Evolutionary conservation across 1,140 invertebrate genomes (phyloP).

Genomic region (Drosophila pseudoananassae): DNA sequence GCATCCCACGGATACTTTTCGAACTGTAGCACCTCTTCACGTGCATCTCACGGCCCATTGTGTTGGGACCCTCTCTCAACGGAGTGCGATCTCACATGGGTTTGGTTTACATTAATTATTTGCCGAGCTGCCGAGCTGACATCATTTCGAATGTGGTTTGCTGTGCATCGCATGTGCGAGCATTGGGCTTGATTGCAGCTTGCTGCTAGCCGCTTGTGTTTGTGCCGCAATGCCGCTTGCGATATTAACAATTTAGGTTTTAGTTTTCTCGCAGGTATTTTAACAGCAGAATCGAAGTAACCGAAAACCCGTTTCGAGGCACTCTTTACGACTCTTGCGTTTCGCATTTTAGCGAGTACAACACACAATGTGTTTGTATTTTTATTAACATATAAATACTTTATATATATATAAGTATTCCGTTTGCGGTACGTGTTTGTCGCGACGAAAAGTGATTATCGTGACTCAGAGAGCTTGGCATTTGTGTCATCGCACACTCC

Average conservation of each 20-base stretch:
- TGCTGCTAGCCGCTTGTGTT: background rate
- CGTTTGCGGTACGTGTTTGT: slow-evolving; percentile 67
- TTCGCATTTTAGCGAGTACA: slow-evolving; percentile 39
- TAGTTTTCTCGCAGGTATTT: slow-evolving; percentile 33
- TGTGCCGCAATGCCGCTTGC: slow-evolving; percentile 55
- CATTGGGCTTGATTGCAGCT: slow-evolving; percentile 67
- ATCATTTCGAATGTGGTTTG: slow-evolving; percentile 73
- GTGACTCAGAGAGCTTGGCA: slow-evolving; percentile 79
- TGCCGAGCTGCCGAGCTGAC: slow-evolving; percentile 62
- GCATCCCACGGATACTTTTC: slow-evolving; percentile 59
- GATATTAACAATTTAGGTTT: slow-evolving; percentile 68
- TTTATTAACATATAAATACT: slow-evolving; percentile 49
- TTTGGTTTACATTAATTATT: slow-evolving; percentile 66
- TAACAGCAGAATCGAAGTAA: slow-evolving; percentile 42
- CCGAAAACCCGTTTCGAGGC: slow-evolving; percentile 46
- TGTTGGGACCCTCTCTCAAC: slow-evolving; percentile 49
- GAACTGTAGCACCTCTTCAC: slow-evolving; percentile 31
- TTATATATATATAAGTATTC: slow-evolving; percentile 25
- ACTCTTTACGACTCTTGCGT: slow-evolving; percentile 37
- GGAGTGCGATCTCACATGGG: slow-evolving; percentile 68
- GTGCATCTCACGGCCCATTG: slow-evolving; percentile 54
- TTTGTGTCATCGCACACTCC: slow-evolving; percentile 69
- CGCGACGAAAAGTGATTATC: slow-evolving; percentile 69
- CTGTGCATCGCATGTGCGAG: slow-evolving; percentile 66
- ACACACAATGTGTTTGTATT: slow-evolving; percentile 41